Base-by-base conservation (phyloP, 2,888 invertebrate species). In the Melanargia galathea region DNA sequence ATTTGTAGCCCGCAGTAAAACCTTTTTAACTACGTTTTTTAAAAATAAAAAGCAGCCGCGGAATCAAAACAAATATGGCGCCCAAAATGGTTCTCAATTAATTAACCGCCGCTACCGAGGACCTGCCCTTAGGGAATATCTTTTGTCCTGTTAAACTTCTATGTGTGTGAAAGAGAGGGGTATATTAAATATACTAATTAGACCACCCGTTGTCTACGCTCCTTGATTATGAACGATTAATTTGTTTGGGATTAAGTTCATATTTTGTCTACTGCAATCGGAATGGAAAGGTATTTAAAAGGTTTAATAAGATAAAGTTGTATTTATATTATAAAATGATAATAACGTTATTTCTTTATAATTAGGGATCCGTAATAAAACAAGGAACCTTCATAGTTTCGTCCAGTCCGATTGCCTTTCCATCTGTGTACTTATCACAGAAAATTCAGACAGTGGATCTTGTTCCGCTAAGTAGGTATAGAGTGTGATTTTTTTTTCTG, bases 151-250 rank as follows among this genome's bases (percentile, higher is more conserved):
- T 60, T 78, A 70, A 64, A 1, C 20, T 6, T 3, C 1, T 13
- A 55, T 10, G 5, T 16, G 3, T 52, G 58, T 71, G 71, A 69
- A 63, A 57, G 74, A 74, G 26, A 65, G 13, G n/a, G 26, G 57
- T 24, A 68, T 48, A 33, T 70, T 63, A 62, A n/a, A 70, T 68
- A 66, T 72, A 81, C 79, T 81, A 82, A 83, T 81, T 80, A 75
- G 81, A 76, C 82, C 82, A 76, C 82, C 83, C 78, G 77, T 75
- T 73, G 82, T 43, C 71, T 77, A 71, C 69, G 73, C 59, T 69
- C 71, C 73, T 72, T 73, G 75, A 75, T 64, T 64, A 60, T 60
- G 51, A 57, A 52, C 51, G 57, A 64, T 64, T 64, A 64, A 57
- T 64, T 60, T 57, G 56, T 60, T 61, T 60, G 22, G 49, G 56